Evolutionary conservation across 2,797 vertebrate genomes (phyloP).

Genomic region (Phyllotis vaccarum): DNA sequence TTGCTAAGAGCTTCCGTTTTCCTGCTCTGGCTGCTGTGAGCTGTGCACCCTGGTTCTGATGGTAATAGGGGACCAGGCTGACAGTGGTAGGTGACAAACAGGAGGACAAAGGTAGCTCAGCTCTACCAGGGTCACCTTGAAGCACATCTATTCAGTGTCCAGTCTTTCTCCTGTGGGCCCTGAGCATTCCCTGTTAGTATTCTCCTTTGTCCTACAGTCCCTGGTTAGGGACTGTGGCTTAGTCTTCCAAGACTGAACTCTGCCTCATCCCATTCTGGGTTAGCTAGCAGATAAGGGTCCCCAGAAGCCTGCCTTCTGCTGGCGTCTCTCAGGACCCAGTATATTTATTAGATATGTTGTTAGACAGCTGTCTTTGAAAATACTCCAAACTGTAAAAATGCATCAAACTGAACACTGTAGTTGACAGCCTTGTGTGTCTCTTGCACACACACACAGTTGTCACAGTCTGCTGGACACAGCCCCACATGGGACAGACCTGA

Average conservation of each 20-base stretch:
- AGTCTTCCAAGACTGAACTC: background rate
- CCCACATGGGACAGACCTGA: background rate
- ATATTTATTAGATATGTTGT: slow-evolving; percentile 41
- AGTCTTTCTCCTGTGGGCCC: background rate
- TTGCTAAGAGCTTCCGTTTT: background rate
- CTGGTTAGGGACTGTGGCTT: background rate
- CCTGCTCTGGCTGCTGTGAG: background rate
- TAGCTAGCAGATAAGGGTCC: background rate
- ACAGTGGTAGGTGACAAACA: background rate
- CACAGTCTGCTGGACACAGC: background rate
- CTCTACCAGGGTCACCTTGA: background rate
- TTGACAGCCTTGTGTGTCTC: slow-evolving; percentile 31
- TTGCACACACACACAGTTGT: background rate
- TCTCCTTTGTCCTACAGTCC: background rate
- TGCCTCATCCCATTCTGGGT: background rate
- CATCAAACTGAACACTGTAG: background rate
- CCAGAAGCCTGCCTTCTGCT: background rate
- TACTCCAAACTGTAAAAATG: slow-evolving; percentile 47
- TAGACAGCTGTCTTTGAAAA: background rate
- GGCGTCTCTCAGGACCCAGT: slow-evolving; percentile 20
- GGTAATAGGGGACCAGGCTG: background rate
- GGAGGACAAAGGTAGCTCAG: background rate
- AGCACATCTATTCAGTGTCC: background rate
- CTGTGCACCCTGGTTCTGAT: background rate
- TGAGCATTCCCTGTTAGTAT: no score